phyloP scores from a whole-genome alignment of 2,113 vertebrate genomes.

The Toxostoma redivivum region DNA sequence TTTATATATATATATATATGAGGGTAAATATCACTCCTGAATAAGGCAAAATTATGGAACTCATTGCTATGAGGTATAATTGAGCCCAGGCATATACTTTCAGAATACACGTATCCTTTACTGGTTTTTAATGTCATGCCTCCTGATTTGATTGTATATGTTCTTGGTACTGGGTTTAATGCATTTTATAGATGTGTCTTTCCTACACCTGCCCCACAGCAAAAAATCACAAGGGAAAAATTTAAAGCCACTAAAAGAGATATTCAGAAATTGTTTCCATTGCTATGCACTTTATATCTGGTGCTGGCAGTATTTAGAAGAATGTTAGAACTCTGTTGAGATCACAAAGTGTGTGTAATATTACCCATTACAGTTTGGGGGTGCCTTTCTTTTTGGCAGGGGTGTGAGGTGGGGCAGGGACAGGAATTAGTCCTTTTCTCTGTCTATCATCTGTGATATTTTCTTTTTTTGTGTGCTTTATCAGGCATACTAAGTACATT shows the following conservation, averaged over 20 bases:
- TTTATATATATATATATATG: neutral
- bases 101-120: neutral
- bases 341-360: neutral
- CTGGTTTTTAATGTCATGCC: neutral
- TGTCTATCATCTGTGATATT: neutral
- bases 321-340: neutral
- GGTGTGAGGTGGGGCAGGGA: rapidly evolving
- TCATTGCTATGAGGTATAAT: neutral
- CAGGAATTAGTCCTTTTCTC: neutral
- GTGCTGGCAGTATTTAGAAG: neutral
- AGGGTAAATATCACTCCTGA: neutral
- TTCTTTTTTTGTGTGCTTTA: neutral
- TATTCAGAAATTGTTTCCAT: neutral
- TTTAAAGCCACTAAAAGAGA: neutral
- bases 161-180: neutral
- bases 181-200: neutral
- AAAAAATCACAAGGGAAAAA: neutral
- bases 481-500: neutral
- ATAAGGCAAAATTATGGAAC: neutral
- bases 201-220: neutral
- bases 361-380: neutral
- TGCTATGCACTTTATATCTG: neutral
- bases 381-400: rapidly evolving
- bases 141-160: neutral
- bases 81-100: neutral